Evolutionary conservation across 2,888 invertebrate species (phyloP).

Genomic region (Patella caerulea): DNA sequence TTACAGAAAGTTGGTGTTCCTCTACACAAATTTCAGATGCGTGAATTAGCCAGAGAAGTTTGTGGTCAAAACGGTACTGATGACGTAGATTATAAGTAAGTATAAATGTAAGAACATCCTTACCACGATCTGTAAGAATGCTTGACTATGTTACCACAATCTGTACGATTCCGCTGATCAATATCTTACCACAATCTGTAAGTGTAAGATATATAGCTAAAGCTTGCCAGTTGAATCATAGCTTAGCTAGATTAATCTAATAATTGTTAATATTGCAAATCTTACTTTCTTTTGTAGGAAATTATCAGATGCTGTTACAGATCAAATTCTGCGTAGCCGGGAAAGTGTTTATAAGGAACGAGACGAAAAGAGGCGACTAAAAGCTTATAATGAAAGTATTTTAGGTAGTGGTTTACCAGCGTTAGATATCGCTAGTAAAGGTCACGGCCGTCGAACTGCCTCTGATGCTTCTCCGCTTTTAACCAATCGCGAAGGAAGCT

Average conservation of each 20-base stretch:
- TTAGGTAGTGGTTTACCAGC: constrained; percentile 33
- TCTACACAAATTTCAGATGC: constrained; percentile 49
- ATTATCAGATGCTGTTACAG: constrained; percentile 36
- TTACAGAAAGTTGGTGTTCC: constrained; percentile 51
- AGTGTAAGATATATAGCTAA: too few relatives aligned
- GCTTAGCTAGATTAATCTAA: too few relatives aligned
- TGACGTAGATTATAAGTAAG: constrained; percentile 51
- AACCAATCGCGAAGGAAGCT: neutral
- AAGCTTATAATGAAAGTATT: constrained; percentile 44
- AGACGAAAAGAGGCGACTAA: constrained; percentile 37
- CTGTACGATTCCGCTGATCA: too few relatives aligned
- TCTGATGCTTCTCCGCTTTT: neutral
- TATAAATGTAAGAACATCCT: neutral
- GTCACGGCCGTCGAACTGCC: neutral
- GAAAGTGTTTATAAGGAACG: constrained; percentile 42
- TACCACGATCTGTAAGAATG: neutral
- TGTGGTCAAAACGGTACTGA: constrained; percentile 36
- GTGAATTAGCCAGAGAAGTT: constrained; percentile 46
- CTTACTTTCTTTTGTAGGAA: constrained; percentile 27
- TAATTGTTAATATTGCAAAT: too few relatives aligned
- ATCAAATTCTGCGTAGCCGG: constrained; percentile 40
- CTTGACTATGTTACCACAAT: too few relatives aligned
- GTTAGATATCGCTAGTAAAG: constrained; percentile 1
- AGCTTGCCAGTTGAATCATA: too few relatives aligned
- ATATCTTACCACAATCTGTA: too few relatives aligned